These are phyloP conservation scores for Bettongia penicillata DNA, from an alignment of 2,113 vertebrate genomes.

Conservation along the genomic window DNA sequence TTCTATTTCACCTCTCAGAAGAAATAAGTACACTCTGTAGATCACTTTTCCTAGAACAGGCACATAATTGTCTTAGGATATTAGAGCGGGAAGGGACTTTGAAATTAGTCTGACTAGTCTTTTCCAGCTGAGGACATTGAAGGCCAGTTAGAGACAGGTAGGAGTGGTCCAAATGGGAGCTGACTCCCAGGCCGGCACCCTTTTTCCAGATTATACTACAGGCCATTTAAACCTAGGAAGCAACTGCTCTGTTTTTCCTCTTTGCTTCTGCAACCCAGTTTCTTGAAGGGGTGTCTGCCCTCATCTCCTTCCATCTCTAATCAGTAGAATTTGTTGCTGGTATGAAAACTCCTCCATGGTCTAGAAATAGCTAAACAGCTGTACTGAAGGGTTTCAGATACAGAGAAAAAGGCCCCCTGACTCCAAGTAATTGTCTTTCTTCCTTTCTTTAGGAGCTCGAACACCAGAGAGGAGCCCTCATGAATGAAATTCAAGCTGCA, in stretches of 20 bases:
- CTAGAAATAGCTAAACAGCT: slow-evolving; percentile 15
- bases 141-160: background rate
- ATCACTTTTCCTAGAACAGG: slow-evolving; percentile 31
- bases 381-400: background rate
- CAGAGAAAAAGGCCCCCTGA: slow-evolving; percentile 31
- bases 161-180: background rate
- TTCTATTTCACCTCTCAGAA: slow-evolving; percentile 47
- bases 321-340: slow-evolving; percentile 5
- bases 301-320: too few species aligned
- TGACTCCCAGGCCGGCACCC: background rate
- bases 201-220: background rate
- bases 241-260: background rate
- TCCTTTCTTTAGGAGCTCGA: slow-evolving; percentile 92
- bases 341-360: background rate
- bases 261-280: background rate
- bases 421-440: slow-evolving; percentile 49
- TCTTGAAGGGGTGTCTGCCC: too few species aligned
- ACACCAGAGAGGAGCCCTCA: slow-evolving; percentile 96
- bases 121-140: background rate
- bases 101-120: background rate
- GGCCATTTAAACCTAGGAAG: background rate
- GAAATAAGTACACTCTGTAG: slow-evolving; percentile 31
- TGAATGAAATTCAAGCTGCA: slow-evolving; percentile 98
- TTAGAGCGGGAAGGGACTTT: background rate
- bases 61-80: background rate